Percentiles rank a stretch among this genome's conserved stretches.
phyloP scores from a whole-genome alignment of 2,797 vertebrate genomes.

The Megaceryle alcyon region DNA sequence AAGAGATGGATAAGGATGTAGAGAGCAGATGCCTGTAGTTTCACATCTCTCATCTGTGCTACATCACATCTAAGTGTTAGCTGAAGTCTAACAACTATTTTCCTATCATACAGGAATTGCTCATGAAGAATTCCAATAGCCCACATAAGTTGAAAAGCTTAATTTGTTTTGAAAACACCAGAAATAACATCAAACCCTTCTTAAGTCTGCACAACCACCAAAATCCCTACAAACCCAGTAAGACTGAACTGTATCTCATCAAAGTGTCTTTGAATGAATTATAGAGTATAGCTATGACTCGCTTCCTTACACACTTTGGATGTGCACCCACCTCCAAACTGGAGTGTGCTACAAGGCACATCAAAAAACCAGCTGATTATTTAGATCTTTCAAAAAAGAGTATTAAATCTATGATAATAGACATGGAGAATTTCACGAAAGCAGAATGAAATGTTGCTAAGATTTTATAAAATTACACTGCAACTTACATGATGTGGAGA shows the following conservation, averaged over 20 bases:
- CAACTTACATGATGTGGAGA: neutral
- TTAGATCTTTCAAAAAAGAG: neutral
- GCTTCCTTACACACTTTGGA: neutral
- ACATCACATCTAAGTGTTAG: neutral
- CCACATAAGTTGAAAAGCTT: neutral
- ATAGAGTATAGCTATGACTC: neutral
- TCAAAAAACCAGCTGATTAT: neutral
- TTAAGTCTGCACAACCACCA: neutral
- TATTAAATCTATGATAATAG: neutral
- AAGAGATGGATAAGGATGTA: neutral
- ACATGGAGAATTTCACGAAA: neutral
- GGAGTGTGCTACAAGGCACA: neutral
- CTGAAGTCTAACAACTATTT: neutral
- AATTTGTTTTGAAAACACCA: neutral
- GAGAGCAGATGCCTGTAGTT: neutral
- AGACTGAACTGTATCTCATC: neutral
- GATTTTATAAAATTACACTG: neutral
- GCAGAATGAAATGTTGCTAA: neutral
- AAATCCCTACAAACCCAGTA: accelerated
- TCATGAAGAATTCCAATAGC: neutral
- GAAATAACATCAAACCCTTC: neutral
- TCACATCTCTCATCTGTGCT: neutral
- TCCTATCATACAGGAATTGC: neutral
- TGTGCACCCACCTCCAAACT: neutral
- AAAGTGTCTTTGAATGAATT: neutral